These are phyloP conservation scores for Montipora capitata DNA, from an alignment of 92 coral and sea anemone species.

Conservation along the genomic window DNA sequence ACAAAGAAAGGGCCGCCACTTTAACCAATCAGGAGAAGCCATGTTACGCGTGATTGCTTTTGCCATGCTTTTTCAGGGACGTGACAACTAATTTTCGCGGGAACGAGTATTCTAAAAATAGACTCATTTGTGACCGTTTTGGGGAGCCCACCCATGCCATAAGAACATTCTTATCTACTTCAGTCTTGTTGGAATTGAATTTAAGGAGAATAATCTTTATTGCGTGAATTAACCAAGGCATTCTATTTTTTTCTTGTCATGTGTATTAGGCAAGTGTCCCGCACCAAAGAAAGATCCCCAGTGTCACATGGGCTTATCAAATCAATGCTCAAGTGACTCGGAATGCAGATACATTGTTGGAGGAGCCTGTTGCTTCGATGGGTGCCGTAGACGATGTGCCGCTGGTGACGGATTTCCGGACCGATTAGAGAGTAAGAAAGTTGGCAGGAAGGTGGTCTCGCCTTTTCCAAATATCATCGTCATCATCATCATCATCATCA, in stretches of 20 bases:
- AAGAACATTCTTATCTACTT: no score
- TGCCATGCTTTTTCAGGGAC: no score
- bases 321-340: constrained; percentile 39
- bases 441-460: not conserved
- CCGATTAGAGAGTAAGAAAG: constrained; percentile 17
- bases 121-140: no score
- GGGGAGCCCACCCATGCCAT: no score
- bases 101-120: no score
- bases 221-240: no score
- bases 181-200: no score
- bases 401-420: constrained; percentile 11
- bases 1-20: no score
- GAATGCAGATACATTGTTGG: constrained; percentile 51
- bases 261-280: constrained; percentile 31
- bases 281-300: not conserved
- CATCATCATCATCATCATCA: constrained; percentile 2
- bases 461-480: not conserved
- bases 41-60: no score
- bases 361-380: constrained; percentile 78
- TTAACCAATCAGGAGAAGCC: no score
- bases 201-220: no score
- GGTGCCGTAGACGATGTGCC: constrained; percentile 75
- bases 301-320: constrained; percentile 28
- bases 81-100: no score
- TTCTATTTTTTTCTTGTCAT: not conserved